These are phyloP conservation scores for Trachelus iudaicus DNA, from an alignment of 2,888 invertebrate genomes.

Conservation along the genomic window DNA sequence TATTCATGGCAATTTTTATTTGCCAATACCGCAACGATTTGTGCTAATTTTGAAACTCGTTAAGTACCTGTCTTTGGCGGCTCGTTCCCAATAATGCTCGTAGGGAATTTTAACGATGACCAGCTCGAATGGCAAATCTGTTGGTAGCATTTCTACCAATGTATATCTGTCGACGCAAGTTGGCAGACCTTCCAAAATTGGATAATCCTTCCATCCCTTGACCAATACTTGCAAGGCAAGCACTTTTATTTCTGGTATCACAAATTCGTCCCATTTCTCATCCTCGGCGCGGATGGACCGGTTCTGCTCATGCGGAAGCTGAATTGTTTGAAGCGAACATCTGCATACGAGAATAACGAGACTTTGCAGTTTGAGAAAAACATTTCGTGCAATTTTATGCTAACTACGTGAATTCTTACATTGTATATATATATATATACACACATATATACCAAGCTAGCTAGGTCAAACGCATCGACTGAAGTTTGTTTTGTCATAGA, in stretches of 20 bases:
- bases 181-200: slow-evolving; percentile 70
- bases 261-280: slow-evolving; percentile 45
- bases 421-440: too few species aligned
- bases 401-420: too few species aligned
- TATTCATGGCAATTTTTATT: too few species aligned
- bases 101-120: slow-evolving; percentile 61
- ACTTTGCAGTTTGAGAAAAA: too few species aligned
- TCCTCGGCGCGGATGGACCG: slow-evolving; percentile 51
- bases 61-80: slow-evolving; percentile 58
- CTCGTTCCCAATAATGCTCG: slow-evolving; percentile 75
- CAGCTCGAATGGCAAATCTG: slow-evolving; percentile 70
- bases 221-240: slow-evolving; percentile 47
- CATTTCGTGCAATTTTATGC: background rate
- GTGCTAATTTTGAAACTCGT: too few species aligned
- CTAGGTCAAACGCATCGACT: too few species aligned
- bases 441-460: too few species aligned
- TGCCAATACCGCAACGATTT: too few species aligned
- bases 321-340: slow-evolving; percentile 48
- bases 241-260: slow-evolving; percentile 45
- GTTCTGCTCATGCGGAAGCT: slow-evolving; percentile 35
- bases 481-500: too few species aligned
- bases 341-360: slow-evolving; percentile 28
- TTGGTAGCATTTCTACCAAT: slow-evolving; percentile 72
- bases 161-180: slow-evolving; percentile 70
- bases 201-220: slow-evolving; percentile 62